Conservation (phyloP, 2,888 invertebrate genomes). For the Eilema caniola region DNA sequence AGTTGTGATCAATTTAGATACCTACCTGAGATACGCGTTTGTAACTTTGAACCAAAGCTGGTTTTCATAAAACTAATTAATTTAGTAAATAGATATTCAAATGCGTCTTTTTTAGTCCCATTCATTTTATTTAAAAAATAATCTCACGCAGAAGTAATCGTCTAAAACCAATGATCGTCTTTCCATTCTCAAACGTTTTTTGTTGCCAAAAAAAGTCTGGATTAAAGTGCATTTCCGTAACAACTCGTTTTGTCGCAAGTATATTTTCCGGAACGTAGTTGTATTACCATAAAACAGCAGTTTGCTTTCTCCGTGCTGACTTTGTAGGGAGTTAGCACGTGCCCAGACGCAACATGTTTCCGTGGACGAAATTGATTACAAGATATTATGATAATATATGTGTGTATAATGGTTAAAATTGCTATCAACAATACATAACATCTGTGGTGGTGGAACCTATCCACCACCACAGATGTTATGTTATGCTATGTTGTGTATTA, state of each 20-base stretch:
- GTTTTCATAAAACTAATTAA: no score
- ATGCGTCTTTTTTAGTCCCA: no score
- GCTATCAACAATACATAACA: neutral
- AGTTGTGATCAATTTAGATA: no score
- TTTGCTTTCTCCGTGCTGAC: constrained; percentile 71
- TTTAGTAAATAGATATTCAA: no score
- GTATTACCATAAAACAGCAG: constrained; percentile 83
- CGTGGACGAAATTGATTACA: constrained; percentile 46
- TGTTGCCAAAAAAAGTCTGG: constrained; percentile 58
- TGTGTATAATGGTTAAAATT: constrained; percentile 2
- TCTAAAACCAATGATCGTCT: no score
- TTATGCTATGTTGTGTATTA: no score
- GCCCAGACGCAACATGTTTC: constrained; percentile 55
- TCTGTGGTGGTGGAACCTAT: neutral
- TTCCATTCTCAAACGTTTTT: constrained; percentile 29
- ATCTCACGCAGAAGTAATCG: no score
- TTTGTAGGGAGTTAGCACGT: constrained; percentile 68
- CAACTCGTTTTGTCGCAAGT: constrained; percentile 84
- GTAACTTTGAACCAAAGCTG: no score
- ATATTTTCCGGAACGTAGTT: constrained; percentile 75
- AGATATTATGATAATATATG: constrained; percentile 20
- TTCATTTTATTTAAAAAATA: no score
- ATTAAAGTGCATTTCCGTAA: constrained; percentile 79
- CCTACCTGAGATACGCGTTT: no score
- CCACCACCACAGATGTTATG: no score